Percentiles rank a stretch among this genome's conserved stretches.
These are phyloP conservation scores for Gavia stellata DNA, from an alignment of 2,113 vertebrate species.

Conservation along the genomic window DNA sequence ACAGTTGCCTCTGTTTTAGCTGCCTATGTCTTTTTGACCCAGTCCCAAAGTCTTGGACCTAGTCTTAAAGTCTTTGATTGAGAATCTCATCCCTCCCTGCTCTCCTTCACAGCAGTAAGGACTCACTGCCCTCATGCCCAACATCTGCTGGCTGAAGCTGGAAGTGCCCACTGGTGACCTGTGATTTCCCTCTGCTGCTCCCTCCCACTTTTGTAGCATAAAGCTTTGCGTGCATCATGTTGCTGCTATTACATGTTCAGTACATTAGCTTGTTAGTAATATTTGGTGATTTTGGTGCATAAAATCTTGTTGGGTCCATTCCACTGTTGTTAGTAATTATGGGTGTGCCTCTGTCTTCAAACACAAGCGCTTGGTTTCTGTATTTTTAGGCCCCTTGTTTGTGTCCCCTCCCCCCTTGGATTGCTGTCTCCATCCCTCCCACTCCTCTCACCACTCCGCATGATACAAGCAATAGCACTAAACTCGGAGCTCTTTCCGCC, in stretches of 20 bases:
- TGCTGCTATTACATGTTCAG: neutral
- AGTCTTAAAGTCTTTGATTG: neutral
- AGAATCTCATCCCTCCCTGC: neutral
- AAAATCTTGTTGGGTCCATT: neutral
- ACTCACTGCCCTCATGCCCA: neutral
- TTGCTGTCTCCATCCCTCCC: neutral
- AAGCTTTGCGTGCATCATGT: accelerated
- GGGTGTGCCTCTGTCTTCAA: neutral
- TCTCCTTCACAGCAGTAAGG: neutral
- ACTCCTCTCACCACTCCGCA: neutral
- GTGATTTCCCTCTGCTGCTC: neutral
- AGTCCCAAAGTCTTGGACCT: neutral
- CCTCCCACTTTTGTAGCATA: neutral
- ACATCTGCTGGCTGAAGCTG: neutral
- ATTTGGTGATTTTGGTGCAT: neutral
- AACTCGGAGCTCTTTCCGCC: neutral
- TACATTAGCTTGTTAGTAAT: neutral
- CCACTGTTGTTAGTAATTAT: neutral
- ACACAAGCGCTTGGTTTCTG: neutral
- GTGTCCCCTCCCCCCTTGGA: neutral
- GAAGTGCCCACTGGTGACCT: neutral
- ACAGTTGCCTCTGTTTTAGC: neutral
- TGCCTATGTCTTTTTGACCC: neutral
- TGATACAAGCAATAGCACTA: neutral
- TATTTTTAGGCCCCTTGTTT: neutral